Percentiles rank a stretch among this genome's conserved stretches.
These are phyloP conservation scores for Pantherophis guttatus DNA, from an alignment of 2,113 vertebrate genomes.

Conservation along the genomic window DNA sequence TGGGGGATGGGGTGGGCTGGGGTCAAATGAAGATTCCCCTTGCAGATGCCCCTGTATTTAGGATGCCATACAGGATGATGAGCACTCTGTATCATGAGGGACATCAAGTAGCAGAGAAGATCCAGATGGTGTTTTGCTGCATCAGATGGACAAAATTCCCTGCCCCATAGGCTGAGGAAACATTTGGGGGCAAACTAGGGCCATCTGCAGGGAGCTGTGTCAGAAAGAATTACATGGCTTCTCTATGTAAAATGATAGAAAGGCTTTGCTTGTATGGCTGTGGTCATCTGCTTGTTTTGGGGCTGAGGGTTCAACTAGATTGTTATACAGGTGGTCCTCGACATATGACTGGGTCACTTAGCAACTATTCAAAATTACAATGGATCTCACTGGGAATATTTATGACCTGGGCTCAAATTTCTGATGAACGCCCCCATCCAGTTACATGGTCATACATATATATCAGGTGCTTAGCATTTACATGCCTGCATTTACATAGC, in stretches of 20 bases:
- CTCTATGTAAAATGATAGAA: not conserved
- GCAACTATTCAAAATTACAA: no score
- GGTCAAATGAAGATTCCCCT: not conserved
- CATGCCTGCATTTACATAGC: no score
- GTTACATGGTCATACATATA: no score
- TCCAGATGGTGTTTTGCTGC: not conserved
- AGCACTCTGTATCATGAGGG: not conserved
- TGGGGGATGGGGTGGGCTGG: not conserved
- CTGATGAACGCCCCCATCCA: no score
- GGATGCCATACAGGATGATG: not conserved
- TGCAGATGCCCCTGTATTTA: not conserved
- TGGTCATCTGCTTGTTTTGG: not conserved
- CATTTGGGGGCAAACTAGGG: not conserved
- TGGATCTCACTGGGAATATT: no score
- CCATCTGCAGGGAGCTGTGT: not conserved
- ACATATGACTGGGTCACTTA: no score
- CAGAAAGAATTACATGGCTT: not conserved
- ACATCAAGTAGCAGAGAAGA: not conserved
- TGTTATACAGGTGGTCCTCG: not conserved
- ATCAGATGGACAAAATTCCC: not conserved
- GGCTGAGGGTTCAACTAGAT: not conserved
- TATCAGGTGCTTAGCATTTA: no score
- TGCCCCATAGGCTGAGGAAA: not conserved
- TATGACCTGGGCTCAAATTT: no score
- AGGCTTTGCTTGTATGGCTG: not conserved